phyloP scores from a whole-genome alignment of 2,888 invertebrate genomes.

The Melanotus villosus region DNA sequence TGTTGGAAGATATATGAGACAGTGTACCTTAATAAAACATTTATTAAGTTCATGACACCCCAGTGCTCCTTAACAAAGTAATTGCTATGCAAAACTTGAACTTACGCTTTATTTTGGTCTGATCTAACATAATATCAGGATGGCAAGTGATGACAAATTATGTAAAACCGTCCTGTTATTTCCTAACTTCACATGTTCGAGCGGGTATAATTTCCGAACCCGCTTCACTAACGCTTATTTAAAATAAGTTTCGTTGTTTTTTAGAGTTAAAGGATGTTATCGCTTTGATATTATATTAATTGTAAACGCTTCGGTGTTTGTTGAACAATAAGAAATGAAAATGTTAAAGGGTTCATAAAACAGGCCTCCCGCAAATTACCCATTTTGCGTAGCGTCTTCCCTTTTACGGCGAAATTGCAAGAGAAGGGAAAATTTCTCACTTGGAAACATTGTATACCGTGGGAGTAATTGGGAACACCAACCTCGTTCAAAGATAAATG shows the following conservation, averaged over 20 bases:
- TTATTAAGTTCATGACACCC: slow-evolving; percentile 13
- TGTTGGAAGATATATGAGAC: neutral
- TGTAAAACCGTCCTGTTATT: slow-evolving; percentile 1
- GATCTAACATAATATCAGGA: neutral
- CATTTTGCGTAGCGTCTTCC: slow-evolving; percentile 18
- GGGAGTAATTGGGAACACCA: slow-evolving; percentile 26
- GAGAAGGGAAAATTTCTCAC: slow-evolving; percentile 20
- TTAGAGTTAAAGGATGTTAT: neutral
- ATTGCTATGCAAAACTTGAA: slow-evolving; percentile 19
- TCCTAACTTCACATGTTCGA: neutral
- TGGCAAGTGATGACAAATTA: neutral
- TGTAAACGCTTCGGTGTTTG: neutral
- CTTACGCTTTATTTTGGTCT: slow-evolving; percentile 15
- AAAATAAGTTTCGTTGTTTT: too few relatives aligned
- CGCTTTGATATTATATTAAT: neutral
- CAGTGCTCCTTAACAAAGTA: slow-evolving; percentile 6
- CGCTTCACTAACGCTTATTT: too few relatives aligned
- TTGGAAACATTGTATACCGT: slow-evolving; percentile 23
- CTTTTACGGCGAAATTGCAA: slow-evolving; percentile 13
- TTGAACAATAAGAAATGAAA: slow-evolving; percentile 3
- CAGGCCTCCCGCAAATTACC: slow-evolving; percentile 16
- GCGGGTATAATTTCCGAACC: neutral
- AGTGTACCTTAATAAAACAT: neutral
- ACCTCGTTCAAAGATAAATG: slow-evolving; percentile 29
- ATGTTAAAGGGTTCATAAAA: slow-evolving; percentile 14